Base-by-base conservation (phyloP, 2,113 vertebrate species). In the Chaenocephalus aceratus region DNA sequence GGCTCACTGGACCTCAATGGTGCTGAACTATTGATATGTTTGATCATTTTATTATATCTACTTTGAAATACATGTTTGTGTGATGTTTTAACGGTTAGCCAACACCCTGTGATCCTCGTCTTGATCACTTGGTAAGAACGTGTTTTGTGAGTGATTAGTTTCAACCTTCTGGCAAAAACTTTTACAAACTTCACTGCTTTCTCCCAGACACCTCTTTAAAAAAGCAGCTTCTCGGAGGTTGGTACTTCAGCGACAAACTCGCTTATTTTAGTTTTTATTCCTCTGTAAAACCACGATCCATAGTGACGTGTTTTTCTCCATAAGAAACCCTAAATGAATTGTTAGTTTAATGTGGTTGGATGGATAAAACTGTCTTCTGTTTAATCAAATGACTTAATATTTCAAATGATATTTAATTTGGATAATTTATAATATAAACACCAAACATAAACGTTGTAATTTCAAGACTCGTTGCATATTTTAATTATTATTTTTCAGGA, bases 61-160 rank as follows among this genome's bases (percentile, higher is more conserved):
- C 44, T 58, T 30, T 46, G n/a, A 26, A 45, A 58, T n/a, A 52
- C 1, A 63, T 18, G 30, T 15, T 52, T 45, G 14, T 46, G 13
- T 5, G 1, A 21, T 14, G 1, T 9, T 5, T 66, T 5, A 44
- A 51, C 15, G 9, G 44, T 13, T 21, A 56, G 12, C 49, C 13
- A 21, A 74, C 34, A 49, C 51, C 23, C 16, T 56, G 41, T 56
- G 48, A 72, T 62, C 49, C 36, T 56, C 52, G 12, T 74, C 59
- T 45, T 21, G 15, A 23, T 56, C 45, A 82, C n/a, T 57, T 57
- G 56, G 13, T 30, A 44, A 12, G 16, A 75, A 11, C 62, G 7
- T 14, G 6, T 67, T 87, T 72, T 75, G 53, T 68, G 36, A 36
- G 26, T 68, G 62, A 80, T 77, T 53, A 59, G 60, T 15, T 59